These are phyloP conservation scores for Diarsia mendica DNA, from an alignment of 2,888 invertebrate genomes.

Conservation along the genomic window DNA sequence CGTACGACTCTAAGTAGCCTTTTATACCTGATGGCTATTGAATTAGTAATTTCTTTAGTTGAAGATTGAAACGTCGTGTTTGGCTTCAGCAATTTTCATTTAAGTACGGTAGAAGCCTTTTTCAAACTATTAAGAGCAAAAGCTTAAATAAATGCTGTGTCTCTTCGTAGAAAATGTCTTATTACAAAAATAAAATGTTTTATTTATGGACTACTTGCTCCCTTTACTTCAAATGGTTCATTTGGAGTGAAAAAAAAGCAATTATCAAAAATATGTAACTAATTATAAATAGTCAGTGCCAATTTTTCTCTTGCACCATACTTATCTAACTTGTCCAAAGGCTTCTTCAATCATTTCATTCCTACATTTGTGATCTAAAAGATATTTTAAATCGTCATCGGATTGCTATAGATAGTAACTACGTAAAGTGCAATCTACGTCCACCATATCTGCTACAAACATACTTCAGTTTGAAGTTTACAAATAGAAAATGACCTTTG, in stretches of 20 bases:
- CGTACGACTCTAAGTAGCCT: constrained; percentile 59
- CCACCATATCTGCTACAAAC: constrained; percentile 50
- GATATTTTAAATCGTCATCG: constrained; percentile 11
- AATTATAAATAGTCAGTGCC: neutral
- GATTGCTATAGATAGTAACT: constrained; percentile 16
- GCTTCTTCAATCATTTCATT: neutral
- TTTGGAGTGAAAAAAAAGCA: neutral
- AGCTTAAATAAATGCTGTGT: neutral
- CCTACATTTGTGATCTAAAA: neutral
- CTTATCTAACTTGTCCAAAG: neutral
- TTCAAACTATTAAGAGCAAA: constrained; percentile 5
- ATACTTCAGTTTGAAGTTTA: constrained; percentile 59
- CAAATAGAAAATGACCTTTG: constrained; percentile 68
- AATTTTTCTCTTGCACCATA: neutral
- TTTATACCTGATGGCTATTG: constrained; percentile 50
- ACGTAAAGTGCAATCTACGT: constrained; percentile 42
- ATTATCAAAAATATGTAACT: neutral
- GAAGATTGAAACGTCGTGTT: constrained; percentile 3
- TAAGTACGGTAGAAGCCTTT: neutral
- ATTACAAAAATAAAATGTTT: neutral
- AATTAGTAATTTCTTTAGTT: constrained; percentile 37
- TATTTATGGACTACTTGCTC: neutral
- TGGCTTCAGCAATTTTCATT: constrained; percentile 9
- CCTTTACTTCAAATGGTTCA: neutral
- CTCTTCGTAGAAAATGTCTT: neutral